Base-by-base conservation (phyloP, 1,140 invertebrate species). In the Danaus melanippus region DNA sequence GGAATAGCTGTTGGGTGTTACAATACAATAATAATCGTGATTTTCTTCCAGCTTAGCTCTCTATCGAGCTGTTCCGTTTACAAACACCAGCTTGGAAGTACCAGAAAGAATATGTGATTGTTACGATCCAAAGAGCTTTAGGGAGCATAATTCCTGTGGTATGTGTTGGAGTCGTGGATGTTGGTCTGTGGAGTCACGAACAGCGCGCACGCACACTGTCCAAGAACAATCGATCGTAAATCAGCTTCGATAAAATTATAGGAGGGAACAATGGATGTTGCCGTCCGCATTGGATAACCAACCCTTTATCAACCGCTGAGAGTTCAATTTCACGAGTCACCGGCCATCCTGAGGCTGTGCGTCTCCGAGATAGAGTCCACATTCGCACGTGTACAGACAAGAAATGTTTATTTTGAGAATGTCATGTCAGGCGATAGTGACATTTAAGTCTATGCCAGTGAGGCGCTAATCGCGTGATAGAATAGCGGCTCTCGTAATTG, bases 191-290 rank as follows among this genome's bases (percentile, higher is more conserved):
- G 56, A 64, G 61, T 70, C 70, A 74, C 72, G 73, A 74, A 73
- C 75, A 44, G 43, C 70, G 66, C 80, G 74, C 82, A 74, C 74
- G 47, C 76, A 73, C 76, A 79, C 78, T 83, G 82, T 82, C 79
- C 79, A 71, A 75, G 75, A 86, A 86, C 83, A 86, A 86, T 86
- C 78, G 83, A 86, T 84, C 83, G 79, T 86, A 86, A 86, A 86
- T 84, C 83, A 81, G 69, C 76, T 80, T 78, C 79, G 79, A 86
- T 84, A 84, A 86, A 84, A 83, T 84, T 84, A 80, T 86, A 86
- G 80, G 78, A 86, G 81, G 81, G 72, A 81, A 82, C 80, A 86
- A 86, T 86, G 79, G 78, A 83, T 79, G 66, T 74, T 71, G 71
- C 63, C 66, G 60, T 56, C 72, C 74, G 72, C 76, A 67, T 53